Evolutionary conservation across 2,888 invertebrate species (phyloP), one percentile per base, ranked within the genome.

Genomic region (Galerucella pusilla): DNA sequence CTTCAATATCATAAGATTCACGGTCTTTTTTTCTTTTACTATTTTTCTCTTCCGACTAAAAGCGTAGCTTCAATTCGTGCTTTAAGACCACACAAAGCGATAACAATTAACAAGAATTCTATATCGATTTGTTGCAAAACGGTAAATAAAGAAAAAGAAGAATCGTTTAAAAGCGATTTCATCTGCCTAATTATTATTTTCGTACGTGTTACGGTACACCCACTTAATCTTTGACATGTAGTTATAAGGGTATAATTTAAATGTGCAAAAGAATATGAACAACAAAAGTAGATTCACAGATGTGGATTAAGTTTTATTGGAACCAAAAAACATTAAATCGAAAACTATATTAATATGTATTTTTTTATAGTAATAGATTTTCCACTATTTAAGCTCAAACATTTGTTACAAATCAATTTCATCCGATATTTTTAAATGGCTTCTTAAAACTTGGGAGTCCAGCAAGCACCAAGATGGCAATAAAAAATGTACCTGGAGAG

Each of bases 131-230:
- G 82, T 80, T 80, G 77, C 77, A 79, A 78, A 77, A 75, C 73
- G 76, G 75, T 75, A 80, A 77, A 80, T 75, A 77, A 75, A 77
- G 71, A 74, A 79, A 79, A 78, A 79, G 73, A 72, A 77, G 74
- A 75, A 78, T 75, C 79, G 71, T 80, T 80, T 81, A 82, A 80
- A 80, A 77, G 59, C 81, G 83, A 83, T 83, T 81, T 77, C 81
- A 83, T 83, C 83, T 81, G 78, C 79, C 81, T 83, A 83, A 83
- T 83, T 83, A 83, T 83, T 83, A 80, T 83, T 83, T 83, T 83
- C 82, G 81, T 83, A 83, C 83, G 83, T 83, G 83, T 83, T 83
- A 83, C 79, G 83, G 81, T 82, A 83, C 83, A 82, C 83, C 83
- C 82, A 82, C 81, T 83, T 83, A 83, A 83, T 83, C 83, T 83